Conservation (phyloP, 35 echinoderm and acorn worm species). For the Heliocidaris tuberculata region DNA sequence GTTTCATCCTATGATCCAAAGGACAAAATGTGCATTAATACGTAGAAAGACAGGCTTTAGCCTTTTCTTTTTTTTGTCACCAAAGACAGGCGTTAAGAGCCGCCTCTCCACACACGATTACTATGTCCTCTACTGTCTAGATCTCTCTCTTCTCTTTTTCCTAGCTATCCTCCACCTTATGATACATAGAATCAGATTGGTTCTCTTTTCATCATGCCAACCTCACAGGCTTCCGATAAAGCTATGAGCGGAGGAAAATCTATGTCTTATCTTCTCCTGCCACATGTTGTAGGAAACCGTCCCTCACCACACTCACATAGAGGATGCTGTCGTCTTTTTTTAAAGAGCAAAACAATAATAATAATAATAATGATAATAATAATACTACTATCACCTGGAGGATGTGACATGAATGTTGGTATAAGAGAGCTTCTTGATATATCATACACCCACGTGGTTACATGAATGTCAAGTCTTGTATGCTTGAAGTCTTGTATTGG, state of each 20-base stretch:
- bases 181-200: background rate
- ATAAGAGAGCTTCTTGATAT: background rate
- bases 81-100: background rate
- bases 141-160: background rate
- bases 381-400: background rate
- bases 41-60: background rate
- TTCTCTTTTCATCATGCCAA: slow-evolving; percentile 36
- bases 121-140: background rate
- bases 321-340: background rate
- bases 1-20: too few relatives aligned
- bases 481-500: background rate
- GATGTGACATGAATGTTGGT: slow-evolving; percentile 10
- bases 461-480: background rate
- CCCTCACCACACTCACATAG: slow-evolving; percentile 16
- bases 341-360: background rate
- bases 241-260: slow-evolving; percentile 33
- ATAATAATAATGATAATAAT: background rate
- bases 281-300: slow-evolving; percentile 27
- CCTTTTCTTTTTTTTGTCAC: background rate
- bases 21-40: background rate
- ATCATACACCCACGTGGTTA: background rate
- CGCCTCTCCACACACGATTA: background rate
- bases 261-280: slow-evolving; percentile 35
- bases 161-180: background rate
- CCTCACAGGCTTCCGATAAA: slow-evolving; percentile 44